Base-by-base conservation (phyloP, 2,888 invertebrate genomes). In the Diarsia rubi region DNA sequence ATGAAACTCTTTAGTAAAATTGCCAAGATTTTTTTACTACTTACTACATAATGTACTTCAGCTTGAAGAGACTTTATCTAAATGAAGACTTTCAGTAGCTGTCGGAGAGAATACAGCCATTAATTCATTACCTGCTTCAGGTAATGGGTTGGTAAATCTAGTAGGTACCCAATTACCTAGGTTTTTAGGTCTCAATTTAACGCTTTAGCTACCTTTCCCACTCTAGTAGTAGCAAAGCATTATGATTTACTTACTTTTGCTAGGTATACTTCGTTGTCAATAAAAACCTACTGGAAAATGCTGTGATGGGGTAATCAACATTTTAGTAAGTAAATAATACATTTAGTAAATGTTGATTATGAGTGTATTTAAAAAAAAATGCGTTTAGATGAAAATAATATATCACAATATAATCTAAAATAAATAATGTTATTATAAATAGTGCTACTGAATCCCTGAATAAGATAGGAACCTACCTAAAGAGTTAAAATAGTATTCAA, bases 281-380 rank as follows among this genome's bases (percentile, higher is more conserved):
- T n/a, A 31, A 9, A 52, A 42, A 31, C 62, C 0, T 52, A 14
- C n/a, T 31, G 37, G 6, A 62, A 24, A 52, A 45, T 19, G 27
- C 12, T 42, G 12, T 54, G 6, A 24, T 0, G 49, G 31, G 8
- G 14, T 9, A 12, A 14, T 21, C 11, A 62, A 60, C 2, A 44
- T 45, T 72, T 45, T 62, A 24, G n/a, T 37, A 9, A 19, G n/a
- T 45, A 5, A n/a, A 21, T 19, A 16, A 27, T 14, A 12, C 14
- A 54, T 37, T 37, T 37, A 31, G 21, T 69, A 78, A 44, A 31
- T 78, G 37, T n/a, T 24, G 1, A 60, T 31, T 11, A 27, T 27
- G 47, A 21, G 11, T 57, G 27, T 37, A n/a, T n/a, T n/a, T n/a
- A n/a, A n/a, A n/a, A n/a, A n/a, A n/a, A n/a, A n/a, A n/a, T n/a